phyloP scores from a whole-genome alignment of 1,140 invertebrate genomes.

The Himalopsyche phryganea region DNA sequence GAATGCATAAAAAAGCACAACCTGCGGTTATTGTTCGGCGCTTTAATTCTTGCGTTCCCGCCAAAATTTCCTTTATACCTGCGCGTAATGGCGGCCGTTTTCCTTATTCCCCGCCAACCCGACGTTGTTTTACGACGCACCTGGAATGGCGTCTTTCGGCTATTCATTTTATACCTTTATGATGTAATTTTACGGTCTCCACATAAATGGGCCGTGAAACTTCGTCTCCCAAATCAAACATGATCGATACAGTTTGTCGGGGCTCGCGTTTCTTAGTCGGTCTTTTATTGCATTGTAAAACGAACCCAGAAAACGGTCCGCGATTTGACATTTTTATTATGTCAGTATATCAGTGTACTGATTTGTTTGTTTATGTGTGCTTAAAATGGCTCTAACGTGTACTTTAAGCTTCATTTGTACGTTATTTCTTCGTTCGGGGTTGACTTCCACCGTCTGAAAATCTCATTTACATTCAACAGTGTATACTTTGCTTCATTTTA shows the following conservation, averaged over 20 bases:
- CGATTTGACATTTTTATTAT: slow-evolving; percentile 12
- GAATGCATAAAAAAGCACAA: not conserved
- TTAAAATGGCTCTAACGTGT: too few species aligned
- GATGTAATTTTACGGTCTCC: slow-evolving; percentile 28
- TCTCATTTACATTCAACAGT: too few species aligned
- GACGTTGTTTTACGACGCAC: slow-evolving; percentile 22
- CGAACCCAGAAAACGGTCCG: not conserved
- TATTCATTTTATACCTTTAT: slow-evolving; percentile 32
- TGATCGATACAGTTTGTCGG: slow-evolving; percentile 21
- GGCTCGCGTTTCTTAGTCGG: slow-evolving; percentile 7
- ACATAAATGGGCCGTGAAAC: slow-evolving; percentile 26
- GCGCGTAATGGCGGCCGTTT: not conserved
- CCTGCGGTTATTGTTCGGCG: not conserved
- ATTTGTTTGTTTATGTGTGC: too few species aligned
- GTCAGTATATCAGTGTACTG: not conserved
- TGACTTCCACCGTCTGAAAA: too few species aligned
- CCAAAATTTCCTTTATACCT: not conserved
- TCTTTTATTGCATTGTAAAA: slow-evolving; percentile 27
- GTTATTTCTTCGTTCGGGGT: too few species aligned
- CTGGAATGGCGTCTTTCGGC: slow-evolving; percentile 21
- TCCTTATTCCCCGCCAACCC: slow-evolving; percentile 8
- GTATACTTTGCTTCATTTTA: too few species aligned
- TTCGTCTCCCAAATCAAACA: slow-evolving; percentile 22
- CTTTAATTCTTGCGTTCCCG: not conserved
- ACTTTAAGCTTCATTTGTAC: too few species aligned